Evolutionary conservation across 2,113 vertebrate genomes (phyloP), one percentile per base, ranked within the genome.

Genomic region (Malurus elegans): DNA sequence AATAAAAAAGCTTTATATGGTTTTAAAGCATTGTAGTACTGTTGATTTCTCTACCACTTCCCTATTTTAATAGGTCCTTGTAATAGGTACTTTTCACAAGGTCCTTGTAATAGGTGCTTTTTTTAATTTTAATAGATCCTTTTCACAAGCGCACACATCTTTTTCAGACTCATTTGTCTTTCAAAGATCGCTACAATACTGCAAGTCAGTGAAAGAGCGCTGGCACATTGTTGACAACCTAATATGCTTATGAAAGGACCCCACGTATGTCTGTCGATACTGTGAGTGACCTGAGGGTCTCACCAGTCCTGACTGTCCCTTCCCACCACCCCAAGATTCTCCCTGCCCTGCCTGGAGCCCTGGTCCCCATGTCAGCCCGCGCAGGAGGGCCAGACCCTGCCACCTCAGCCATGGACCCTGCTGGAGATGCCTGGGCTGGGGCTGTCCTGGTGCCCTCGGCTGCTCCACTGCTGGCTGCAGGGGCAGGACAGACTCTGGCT

Each of bases 1-100:
- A 89, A 87, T 67, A 91, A 92, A 95, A 81, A 80, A 74, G 28
- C 65, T 79, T 84, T 48, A 21, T 28, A 38, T 24, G 19, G 24
- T 72, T 91, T 45, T 34, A 18, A 85, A 90, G 15, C 26, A 84
- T 12, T 32, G 24, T 16, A 82, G 17, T 29, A 62, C 8, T 57
- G 40, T 42, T 83, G 66, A 64, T 82, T 91, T 91, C 56, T 83
- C 44, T 69, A 44, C 9, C 23, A 18, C 7, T 42, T 34, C 56
- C n/a, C 16, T 64, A 53, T 51, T 90, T 89, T 21, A 60, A 44
- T 5, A 87, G 23, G 24, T 9, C 42, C 28, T 51, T 62, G 44
- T 51, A 75, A 80, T 38, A 38, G 38, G 38, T 19, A 8, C 29
- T 48, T 71, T 76, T 66, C 8, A 0, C 40, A 45, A 60, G 17